These are phyloP conservation scores for Lycodopsis pacificus DNA, from an alignment of 2,797 vertebrate genomes.

Conservation along the genomic window DNA sequence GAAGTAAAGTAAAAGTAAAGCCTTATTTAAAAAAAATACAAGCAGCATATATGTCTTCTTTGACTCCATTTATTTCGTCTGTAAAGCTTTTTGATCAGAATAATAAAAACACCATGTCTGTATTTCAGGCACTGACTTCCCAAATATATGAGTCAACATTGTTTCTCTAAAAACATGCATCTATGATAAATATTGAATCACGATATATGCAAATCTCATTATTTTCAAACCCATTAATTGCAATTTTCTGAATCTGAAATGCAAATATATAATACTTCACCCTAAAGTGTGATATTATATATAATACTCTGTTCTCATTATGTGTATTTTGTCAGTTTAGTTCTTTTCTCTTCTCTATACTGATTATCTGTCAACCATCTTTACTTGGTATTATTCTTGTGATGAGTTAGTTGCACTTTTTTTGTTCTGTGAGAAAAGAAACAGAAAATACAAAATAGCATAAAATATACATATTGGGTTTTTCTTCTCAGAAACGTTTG, in stretches of 20 bases:
- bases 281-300: neutral
- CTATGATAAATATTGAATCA: neutral
- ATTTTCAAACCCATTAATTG: neutral
- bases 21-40: neutral
- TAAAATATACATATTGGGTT: neutral
- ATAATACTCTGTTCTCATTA: neutral
- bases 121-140: neutral
- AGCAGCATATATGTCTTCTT: neutral
- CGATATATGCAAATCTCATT: neutral
- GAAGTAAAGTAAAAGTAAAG: neutral
- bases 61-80: neutral
- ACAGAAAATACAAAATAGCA: neutral
- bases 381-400: neutral
- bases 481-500: neutral
- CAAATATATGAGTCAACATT: neutral
- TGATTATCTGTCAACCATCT: neutral
- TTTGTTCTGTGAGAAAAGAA: neutral
- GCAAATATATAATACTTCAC: neutral
- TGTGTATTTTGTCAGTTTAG: neutral
- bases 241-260: neutral
- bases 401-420: neutral
- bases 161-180: neutral
- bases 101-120: neutral
- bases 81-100: neutral
- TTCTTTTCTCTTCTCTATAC: neutral